phyloP scores from a whole-genome alignment of 2,113 vertebrate genomes.

The Prolemur simus region DNA sequence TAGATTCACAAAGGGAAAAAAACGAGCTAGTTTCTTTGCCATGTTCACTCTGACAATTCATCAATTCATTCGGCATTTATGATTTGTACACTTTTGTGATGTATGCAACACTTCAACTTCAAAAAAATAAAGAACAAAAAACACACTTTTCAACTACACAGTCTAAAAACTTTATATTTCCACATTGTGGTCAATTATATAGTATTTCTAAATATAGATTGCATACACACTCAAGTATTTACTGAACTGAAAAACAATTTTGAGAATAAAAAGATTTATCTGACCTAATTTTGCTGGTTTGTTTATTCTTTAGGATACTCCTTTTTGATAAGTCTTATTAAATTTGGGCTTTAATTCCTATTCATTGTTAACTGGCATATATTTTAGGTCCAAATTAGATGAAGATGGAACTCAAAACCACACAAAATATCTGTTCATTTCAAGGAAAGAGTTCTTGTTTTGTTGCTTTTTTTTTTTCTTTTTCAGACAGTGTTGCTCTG shows the following conservation, averaged over 20 bases:
- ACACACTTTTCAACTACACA: background rate
- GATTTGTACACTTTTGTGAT: background rate
- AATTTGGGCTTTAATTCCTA: slow-evolving; percentile 7
- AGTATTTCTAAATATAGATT: slow-evolving; percentile 27
- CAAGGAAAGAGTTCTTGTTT: background rate
- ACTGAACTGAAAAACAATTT: slow-evolving; percentile 46
- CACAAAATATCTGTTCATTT: slow-evolving; percentile 25
- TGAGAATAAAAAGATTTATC: slow-evolving; percentile 55
- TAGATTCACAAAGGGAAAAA: background rate
- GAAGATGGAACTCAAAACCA: background rate
- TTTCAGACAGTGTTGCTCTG: too few relatives aligned
- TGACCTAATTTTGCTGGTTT: slow-evolving; percentile 15
- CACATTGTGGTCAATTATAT: background rate
- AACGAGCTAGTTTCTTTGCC: background rate
- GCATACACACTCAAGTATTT: slow-evolving; percentile 25
- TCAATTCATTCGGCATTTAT: background rate
- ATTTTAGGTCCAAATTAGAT: background rate
- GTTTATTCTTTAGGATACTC: slow-evolving; percentile 30
- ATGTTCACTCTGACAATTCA: background rate
- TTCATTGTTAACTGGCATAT: background rate
- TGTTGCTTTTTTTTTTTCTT: background rate
- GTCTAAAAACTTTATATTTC: slow-evolving; percentile 48
- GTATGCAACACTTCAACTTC: background rate
- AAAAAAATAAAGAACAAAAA: background rate
- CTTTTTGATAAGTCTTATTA: background rate